A percentile compares a stretch with the other conserved stretches of the same genome.
Evolutionary conservation across 2,888 invertebrate species (phyloP).

Genomic region (Phortica okadai): DNA sequence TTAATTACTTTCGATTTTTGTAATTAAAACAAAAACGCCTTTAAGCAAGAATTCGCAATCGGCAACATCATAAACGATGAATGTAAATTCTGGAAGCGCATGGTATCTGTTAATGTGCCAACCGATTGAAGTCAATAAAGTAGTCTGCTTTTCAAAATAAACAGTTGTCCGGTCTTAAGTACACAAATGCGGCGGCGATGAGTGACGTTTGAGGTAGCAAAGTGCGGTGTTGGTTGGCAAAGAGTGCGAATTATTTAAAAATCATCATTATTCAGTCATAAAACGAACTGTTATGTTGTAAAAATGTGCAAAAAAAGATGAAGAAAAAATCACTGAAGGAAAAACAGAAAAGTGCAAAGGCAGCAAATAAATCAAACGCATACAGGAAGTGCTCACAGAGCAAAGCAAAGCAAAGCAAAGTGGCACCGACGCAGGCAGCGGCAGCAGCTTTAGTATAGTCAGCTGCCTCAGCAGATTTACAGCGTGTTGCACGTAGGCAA

Average conservation of each 20-base stretch:
- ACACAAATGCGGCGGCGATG: not conserved
- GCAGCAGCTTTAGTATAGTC: not conserved
- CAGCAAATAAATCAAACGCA: constrained; percentile 20
- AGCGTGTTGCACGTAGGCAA: constrained; percentile 26
- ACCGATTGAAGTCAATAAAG: constrained; percentile 26
- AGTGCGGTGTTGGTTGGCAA: not conserved
- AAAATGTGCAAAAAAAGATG: not conserved
- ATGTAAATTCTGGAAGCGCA: not conserved
- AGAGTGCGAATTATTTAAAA: constrained; percentile 21
- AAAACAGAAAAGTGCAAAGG: constrained; percentile 16
- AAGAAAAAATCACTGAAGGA: not conserved
- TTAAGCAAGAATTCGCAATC: constrained; percentile 20
- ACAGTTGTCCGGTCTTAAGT: constrained; percentile 18
- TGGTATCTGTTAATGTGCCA: not conserved
- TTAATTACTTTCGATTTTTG: constrained; percentile 31
- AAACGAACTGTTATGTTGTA: not conserved
- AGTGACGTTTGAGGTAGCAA: not conserved
- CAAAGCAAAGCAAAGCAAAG: no score
- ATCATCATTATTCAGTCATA: constrained; percentile 24
- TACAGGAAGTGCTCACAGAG: constrained; percentile 8
- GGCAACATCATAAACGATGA: not conserved
- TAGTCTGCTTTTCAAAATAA: constrained; percentile 24
- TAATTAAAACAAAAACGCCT: constrained; percentile 28
- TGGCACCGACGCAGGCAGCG: not conserved
- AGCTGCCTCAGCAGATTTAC: constrained; percentile 20